Conservation (phyloP, 2,797 vertebrate species). For the Poeciliopsis infans region DNA sequence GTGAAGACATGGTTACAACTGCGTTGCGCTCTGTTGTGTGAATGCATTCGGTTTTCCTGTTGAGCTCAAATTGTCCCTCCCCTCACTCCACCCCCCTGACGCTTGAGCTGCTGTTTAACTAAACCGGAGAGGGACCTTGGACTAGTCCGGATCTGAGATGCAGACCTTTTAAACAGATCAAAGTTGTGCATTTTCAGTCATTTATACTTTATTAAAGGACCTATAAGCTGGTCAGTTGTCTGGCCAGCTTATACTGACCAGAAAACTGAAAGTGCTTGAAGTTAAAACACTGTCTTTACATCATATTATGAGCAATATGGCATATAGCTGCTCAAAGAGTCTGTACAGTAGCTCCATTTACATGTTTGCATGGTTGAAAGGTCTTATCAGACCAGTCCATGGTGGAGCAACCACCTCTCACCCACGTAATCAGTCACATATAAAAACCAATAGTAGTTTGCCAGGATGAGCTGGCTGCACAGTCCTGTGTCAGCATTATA, state of each 20-base stretch:
- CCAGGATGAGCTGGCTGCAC: slow-evolving; percentile 13
- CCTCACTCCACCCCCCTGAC: slow-evolving; percentile 4
- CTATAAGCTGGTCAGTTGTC: no score
- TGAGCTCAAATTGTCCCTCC: slow-evolving; percentile 18
- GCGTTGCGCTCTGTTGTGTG: slow-evolving; percentile 6
- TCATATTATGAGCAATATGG: not conserved
- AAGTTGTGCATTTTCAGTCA: not conserved
- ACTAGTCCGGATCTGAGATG: slow-evolving; percentile 39
- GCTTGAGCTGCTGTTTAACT: slow-evolving; percentile 74
- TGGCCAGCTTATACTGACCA: not conserved
- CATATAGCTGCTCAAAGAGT: slow-evolving; percentile 6
- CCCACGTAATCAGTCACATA: slow-evolving; percentile 78
- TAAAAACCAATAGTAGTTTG: slow-evolving; percentile 68
- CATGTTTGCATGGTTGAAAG: slow-evolving; percentile 38
- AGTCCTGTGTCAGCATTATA: not conserved
- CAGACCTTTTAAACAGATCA: slow-evolving; percentile 12
- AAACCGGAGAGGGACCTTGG: slow-evolving; percentile 73
- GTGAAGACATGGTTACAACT: slow-evolving; percentile 15
- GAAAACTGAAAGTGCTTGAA: not conserved
- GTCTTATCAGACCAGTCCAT: slow-evolving; percentile 62
- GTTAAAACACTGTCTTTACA: not conserved
- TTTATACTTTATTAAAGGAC: not conserved
- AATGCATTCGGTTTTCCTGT: slow-evolving; percentile 35
- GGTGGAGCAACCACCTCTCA: slow-evolving; percentile 68
- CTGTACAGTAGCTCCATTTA: slow-evolving; percentile 27